These are phyloP conservation scores for Ciona savignyi DNA, from an alignment of 23 tunicate genomes.

Conservation along the genomic window DNA sequence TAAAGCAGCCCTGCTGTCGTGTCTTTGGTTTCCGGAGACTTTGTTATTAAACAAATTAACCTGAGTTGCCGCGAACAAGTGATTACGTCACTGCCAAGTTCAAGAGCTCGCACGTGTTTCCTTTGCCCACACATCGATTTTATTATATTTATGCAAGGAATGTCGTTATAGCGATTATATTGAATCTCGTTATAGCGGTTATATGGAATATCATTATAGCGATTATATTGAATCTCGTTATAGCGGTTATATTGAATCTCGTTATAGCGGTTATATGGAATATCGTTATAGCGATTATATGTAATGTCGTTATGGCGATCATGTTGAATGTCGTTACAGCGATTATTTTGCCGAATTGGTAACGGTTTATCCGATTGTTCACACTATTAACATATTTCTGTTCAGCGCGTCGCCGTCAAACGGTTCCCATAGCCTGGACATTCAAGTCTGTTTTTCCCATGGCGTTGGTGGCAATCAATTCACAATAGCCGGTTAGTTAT, in stretches of 20 bases:
- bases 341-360: not conserved
- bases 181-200: too few species aligned
- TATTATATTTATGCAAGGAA: too few species aligned
- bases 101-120: not conserved
- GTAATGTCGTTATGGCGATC: too few species aligned
- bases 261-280: too few species aligned
- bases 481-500: slow-evolving; percentile 1
- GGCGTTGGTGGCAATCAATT: not conserved
- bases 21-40: not conserved
- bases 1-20: not conserved
- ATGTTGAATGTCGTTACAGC: too few species aligned
- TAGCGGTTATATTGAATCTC: too few species aligned
- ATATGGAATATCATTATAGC: too few species aligned
- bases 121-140: not conserved
- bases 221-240: too few species aligned
- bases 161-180: too few species aligned
- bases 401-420: not conserved
- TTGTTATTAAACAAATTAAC: not conserved
- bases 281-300: too few species aligned
- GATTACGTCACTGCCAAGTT: not conserved
- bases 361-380: not conserved
- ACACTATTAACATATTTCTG: not conserved
- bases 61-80: not conserved
- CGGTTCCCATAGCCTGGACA: not conserved
- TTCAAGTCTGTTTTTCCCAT: not conserved